Conservation (phyloP, 2,888 invertebrate species). For the Pemphredon lugubris region DNA sequence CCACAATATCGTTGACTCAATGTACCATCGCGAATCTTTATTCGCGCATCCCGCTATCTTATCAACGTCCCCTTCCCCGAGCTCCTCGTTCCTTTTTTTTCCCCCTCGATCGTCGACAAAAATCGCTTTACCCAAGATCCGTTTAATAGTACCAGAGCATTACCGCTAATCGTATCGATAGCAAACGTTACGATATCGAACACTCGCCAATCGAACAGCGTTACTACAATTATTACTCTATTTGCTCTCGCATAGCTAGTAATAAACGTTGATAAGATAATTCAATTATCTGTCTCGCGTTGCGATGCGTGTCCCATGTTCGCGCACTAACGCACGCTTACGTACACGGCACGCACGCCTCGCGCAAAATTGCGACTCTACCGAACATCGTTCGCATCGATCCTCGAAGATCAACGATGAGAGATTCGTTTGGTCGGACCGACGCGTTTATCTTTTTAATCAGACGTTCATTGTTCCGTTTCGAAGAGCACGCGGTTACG, state of each 20-base stretch:
- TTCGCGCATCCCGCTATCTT: not conserved
- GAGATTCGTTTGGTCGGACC: constrained; percentile 36
- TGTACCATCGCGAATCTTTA: not conserved
- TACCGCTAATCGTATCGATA: constrained; percentile 16
- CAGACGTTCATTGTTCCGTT: too few species aligned
- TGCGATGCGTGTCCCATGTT: constrained; percentile 2
- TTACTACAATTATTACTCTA: constrained; percentile 34
- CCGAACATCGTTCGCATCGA: constrained; percentile 31
- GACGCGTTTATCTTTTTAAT: constrained; percentile 46
- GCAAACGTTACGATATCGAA: constrained; percentile 28
- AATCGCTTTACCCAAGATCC: not conserved
- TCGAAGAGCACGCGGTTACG: too few species aligned
- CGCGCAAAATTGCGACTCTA: not conserved
- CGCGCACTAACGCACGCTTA: too few species aligned
- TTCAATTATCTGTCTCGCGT: constrained; percentile 40
- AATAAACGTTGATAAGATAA: constrained; percentile 52
- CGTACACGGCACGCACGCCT: too few species aligned
- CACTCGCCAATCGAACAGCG: constrained; percentile 30
- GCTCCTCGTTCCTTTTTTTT: not conserved
- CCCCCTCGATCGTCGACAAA: not conserved
- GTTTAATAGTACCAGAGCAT: not conserved
- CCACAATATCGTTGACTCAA: constrained; percentile 25
- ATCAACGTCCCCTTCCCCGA: not conserved
- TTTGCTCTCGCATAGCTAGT: constrained; percentile 40
- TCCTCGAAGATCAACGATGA: constrained; percentile 50